Evolutionary conservation across 2,113 vertebrate species (phyloP).

Genomic region (Egretta garzetta): DNA sequence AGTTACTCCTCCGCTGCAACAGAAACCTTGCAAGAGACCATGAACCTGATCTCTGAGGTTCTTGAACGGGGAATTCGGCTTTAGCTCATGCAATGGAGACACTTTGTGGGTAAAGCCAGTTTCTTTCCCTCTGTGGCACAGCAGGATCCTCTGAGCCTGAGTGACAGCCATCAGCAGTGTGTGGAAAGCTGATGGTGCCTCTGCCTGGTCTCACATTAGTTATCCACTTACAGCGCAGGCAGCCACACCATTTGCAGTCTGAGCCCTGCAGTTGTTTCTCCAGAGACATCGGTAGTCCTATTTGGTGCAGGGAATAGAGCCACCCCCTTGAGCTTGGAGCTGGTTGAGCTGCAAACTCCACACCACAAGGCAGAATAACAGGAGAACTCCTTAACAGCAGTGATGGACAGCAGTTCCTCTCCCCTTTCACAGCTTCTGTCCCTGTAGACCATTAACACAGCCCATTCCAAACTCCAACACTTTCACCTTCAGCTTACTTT

Average conservation of each 20-base stretch:
- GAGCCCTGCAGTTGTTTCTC: background rate
- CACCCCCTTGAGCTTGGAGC: background rate
- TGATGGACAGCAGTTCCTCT: background rate
- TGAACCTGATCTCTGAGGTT: background rate
- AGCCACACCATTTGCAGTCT: background rate
- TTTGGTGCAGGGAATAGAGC: background rate
- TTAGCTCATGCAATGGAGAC: background rate
- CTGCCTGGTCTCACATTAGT: background rate
- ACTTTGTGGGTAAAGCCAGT: background rate
- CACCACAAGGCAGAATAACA: background rate
- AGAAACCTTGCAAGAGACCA: background rate
- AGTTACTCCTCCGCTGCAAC: background rate
- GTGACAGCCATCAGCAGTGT: background rate
- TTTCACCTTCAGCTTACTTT: slow-evolving; percentile 38
- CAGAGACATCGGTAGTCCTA: background rate
- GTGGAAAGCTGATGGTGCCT: background rate
- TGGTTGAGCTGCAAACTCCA: background rate
- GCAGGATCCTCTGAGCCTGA: background rate
- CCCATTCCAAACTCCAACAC: background rate
- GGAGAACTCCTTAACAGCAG: background rate
- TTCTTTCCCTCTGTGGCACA: background rate
- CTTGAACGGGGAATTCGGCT: background rate
- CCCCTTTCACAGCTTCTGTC: background rate
- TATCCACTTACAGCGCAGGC: background rate
- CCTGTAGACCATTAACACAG: background rate